Evolutionary conservation across 2,888 invertebrate genomes (phyloP).

Genomic region (Archaeoteleia sp.): DNA sequence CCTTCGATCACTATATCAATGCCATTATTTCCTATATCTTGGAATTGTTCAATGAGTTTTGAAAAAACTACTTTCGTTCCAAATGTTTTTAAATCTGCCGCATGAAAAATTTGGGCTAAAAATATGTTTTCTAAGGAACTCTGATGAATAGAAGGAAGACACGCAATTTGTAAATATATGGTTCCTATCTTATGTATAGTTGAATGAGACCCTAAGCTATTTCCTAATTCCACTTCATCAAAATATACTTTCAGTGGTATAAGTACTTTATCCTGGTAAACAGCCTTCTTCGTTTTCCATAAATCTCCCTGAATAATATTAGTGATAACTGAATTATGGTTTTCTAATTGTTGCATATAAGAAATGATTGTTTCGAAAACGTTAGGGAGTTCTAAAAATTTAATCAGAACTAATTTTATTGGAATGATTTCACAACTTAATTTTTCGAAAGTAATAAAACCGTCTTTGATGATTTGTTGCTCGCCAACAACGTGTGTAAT

Average conservation of each 20-base stretch:
- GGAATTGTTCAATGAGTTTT: slow-evolving; percentile 34
- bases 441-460: slow-evolving; percentile 11
- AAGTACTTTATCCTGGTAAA: slow-evolving; percentile 20
- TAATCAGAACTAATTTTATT: slow-evolving; percentile 13
- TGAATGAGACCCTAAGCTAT: slow-evolving; percentile 40
- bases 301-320: slow-evolving; percentile 30
- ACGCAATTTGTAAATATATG: slow-evolving; percentile 37
- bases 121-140: slow-evolving; percentile 37
- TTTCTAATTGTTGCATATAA: slow-evolving; percentile 21
- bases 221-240: slow-evolving; percentile 48
- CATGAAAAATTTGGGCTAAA: slow-evolving; percentile 24
- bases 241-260: slow-evolving; percentile 47
- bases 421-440: slow-evolving; percentile 22
- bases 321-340: slow-evolving; percentile 8
- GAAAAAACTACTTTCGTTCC: slow-evolving; percentile 12
- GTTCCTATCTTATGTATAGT: slow-evolving; percentile 36
- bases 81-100: slow-evolving; percentile 27
- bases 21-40: slow-evolving; percentile 33
- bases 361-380: slow-evolving; percentile 17
- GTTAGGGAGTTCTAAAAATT: slow-evolving; percentile 26
- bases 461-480: slow-evolving; percentile 2
- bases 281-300: slow-evolving; percentile 18
- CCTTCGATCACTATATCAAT: slow-evolving; percentile 21
- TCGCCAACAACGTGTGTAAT: slow-evolving; percentile 8
- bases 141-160: slow-evolving; percentile 35